Conservation (phyloP, 2,888 invertebrate genomes). For the Drosophila leonis region DNA sequence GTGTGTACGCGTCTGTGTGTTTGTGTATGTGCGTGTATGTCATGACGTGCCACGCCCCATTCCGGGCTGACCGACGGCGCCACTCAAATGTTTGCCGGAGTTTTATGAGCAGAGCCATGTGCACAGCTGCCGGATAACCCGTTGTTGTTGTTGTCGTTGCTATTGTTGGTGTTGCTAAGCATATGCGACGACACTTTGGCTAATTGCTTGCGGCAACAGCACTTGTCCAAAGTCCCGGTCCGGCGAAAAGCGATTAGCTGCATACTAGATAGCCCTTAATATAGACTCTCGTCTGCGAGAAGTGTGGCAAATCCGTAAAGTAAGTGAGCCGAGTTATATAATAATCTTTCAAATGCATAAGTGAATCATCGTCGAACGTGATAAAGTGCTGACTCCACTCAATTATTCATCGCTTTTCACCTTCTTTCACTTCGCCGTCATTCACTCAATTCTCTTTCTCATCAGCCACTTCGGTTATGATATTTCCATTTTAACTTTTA, state of each 20-base stretch:
- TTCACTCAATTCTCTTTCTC: constrained; percentile 2
- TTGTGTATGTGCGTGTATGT: constrained; percentile 19
- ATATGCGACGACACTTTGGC: constrained; percentile 66
- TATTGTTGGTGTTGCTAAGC: constrained; percentile 34
- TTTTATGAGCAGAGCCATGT: constrained; percentile 62
- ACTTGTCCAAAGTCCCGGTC: constrained; percentile 42
- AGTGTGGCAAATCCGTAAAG: constrained; percentile 5
- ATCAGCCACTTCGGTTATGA: constrained; percentile 23
- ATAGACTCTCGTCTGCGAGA: background rate
- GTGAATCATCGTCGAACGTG: constrained; percentile 32
- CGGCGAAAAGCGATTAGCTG: constrained; percentile 38
- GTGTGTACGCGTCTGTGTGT: constrained; percentile 18
- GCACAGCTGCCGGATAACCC: constrained; percentile 43
- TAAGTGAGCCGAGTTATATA: constrained; percentile 1
- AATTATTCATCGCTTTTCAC: constrained; percentile 8
- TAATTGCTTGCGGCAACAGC: constrained; percentile 70
- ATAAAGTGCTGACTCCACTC: constrained; percentile 24
- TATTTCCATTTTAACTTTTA: constrained; percentile 27
- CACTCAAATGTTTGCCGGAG: constrained; percentile 61
- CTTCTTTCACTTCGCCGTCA: background rate
- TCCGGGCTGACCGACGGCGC: constrained; percentile 53
- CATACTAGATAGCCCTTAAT: constrained; percentile 42
- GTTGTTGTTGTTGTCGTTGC: constrained; percentile 6
- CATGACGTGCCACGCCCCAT: constrained; percentile 55
- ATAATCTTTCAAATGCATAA: constrained; percentile 21